Conservation (phyloP, 37 sponge, comb jelly and placozoan genomes). For the Crambe crambe region DNA sequence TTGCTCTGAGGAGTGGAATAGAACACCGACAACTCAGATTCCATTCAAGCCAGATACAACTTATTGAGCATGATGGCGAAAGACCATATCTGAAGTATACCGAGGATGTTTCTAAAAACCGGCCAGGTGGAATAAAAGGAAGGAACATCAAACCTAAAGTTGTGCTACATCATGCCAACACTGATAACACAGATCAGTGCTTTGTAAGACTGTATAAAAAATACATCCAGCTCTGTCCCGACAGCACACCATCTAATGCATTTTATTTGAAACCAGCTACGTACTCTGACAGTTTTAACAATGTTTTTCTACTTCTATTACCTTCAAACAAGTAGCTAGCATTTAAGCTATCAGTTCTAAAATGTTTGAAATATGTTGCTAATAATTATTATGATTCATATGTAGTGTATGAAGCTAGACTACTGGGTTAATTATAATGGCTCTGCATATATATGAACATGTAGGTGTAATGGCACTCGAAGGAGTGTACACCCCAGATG, state of each 20-base stretch:
- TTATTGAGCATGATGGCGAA: slow-evolving; percentile 18
- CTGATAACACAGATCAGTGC: slow-evolving; percentile 9
- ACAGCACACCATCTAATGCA: background rate
- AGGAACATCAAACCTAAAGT: slow-evolving; percentile 25
- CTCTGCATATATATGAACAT: too few relatives aligned
- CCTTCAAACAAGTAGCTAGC: too few relatives aligned
- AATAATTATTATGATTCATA: too few relatives aligned
- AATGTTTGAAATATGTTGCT: too few relatives aligned
- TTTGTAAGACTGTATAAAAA: slow-evolving; percentile 13
- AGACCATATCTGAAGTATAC: slow-evolving; percentile 22
- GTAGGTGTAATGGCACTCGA: too few relatives aligned
- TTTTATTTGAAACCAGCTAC: slow-evolving; percentile 18
- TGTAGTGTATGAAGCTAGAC: too few relatives aligned
- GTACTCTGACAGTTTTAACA: too few relatives aligned
- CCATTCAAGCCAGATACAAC: slow-evolving; percentile 2
- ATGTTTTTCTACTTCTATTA: too few relatives aligned
- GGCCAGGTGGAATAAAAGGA: slow-evolving; percentile 39
- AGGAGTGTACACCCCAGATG: too few relatives aligned
- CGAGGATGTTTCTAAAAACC: slow-evolving; percentile 27
- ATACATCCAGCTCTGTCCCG: slow-evolving; percentile 19
- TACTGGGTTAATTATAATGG: too few relatives aligned
- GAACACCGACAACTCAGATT: slow-evolving; percentile 36
- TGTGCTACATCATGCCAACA: slow-evolving; percentile 22
- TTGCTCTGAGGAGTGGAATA: slow-evolving; percentile 40
- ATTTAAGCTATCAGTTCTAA: too few relatives aligned